Conservation (phyloP, 2,888 invertebrate genomes). For the Coenonympha arcania region DNA sequence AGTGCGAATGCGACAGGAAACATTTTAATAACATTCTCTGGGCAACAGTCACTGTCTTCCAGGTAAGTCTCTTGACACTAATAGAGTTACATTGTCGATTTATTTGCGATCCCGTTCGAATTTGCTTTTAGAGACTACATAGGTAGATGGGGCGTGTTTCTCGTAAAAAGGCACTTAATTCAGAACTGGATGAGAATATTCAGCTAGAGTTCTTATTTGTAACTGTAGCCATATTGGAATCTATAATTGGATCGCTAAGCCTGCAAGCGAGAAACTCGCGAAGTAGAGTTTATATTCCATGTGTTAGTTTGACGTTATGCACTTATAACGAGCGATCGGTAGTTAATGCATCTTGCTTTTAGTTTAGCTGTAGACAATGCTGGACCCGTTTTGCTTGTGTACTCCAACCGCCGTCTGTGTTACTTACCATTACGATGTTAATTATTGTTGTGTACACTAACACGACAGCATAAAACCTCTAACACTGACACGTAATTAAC, state of each 20-base stretch:
- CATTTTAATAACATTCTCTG: conserved; percentile 99
- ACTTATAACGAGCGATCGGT: conserved; percentile 56
- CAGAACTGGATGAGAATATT: conserved; percentile 8
- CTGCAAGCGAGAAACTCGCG: conserved; percentile 56
- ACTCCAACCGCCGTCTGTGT: conserved; percentile 67
- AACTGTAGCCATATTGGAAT: conserved; percentile 3
- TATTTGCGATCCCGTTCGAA: conserved; percentile 66
- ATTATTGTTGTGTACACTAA: conserved; percentile 58
- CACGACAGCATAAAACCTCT: conserved; percentile 58
- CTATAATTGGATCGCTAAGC: conserved; percentile 5
- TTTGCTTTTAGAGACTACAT: conserved; percentile 54
- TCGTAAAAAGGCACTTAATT: conserved; percentile 37
- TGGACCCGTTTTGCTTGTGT: conserved; percentile 68
- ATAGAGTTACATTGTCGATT: conserved; percentile 60
- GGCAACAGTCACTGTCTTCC: conserved; percentile 97
- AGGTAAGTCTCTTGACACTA: conserved; percentile 81
- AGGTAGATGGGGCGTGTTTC: conserved; percentile 58
- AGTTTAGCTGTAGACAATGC: conserved; percentile 48
- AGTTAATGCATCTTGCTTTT: conserved; percentile 69
- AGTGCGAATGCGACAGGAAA: conserved; percentile 97
- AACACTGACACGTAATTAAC: conserved; percentile 62
- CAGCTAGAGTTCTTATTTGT: background rate
- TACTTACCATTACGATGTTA: conserved; percentile 57
- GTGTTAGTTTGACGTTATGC: conserved; percentile 39
- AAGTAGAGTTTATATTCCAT: conserved; percentile 32